These are phyloP conservation scores for Syrrhaptes paradoxus DNA, from an alignment of 2,113 vertebrate species.

Conservation along the genomic window DNA sequence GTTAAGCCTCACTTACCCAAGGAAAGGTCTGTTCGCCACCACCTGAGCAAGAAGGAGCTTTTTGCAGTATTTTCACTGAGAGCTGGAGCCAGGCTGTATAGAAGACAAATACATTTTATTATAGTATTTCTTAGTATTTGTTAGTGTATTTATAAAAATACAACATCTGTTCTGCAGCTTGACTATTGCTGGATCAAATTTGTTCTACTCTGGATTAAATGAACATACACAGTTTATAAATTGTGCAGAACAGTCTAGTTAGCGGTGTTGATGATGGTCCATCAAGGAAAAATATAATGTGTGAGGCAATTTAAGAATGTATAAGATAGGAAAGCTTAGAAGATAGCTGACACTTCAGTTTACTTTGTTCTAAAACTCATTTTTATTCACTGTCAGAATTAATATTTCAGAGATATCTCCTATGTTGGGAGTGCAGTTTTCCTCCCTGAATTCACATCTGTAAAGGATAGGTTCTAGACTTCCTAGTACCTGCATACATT, in stretches of 20 bases:
- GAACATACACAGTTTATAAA: background rate
- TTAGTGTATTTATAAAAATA: background rate
- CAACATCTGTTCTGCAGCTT: background rate
- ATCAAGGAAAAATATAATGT: background rate
- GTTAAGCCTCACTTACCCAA: constrained; percentile 8
- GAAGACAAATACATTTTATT: background rate
- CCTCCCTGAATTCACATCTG: background rate
- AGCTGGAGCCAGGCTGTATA: background rate
- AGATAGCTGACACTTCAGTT: background rate
- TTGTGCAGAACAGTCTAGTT: background rate
- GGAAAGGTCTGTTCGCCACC: background rate
- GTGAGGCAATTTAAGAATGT: background rate
- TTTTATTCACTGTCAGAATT: background rate
- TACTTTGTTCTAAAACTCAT: background rate
- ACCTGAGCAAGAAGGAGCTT: background rate
- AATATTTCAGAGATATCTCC: background rate
- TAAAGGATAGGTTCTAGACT: background rate
- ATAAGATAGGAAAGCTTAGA: background rate
- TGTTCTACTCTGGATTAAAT: background rate
- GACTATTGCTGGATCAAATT: background rate
- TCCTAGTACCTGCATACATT: background rate
- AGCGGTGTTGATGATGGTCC: background rate
- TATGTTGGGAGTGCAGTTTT: background rate
- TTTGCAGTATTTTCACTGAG: background rate
- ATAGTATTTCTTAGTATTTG: background rate